These are phyloP conservation scores for Menura novaehollandiae DNA, from an alignment of 2,113 vertebrate genomes.

Conservation along the genomic window DNA sequence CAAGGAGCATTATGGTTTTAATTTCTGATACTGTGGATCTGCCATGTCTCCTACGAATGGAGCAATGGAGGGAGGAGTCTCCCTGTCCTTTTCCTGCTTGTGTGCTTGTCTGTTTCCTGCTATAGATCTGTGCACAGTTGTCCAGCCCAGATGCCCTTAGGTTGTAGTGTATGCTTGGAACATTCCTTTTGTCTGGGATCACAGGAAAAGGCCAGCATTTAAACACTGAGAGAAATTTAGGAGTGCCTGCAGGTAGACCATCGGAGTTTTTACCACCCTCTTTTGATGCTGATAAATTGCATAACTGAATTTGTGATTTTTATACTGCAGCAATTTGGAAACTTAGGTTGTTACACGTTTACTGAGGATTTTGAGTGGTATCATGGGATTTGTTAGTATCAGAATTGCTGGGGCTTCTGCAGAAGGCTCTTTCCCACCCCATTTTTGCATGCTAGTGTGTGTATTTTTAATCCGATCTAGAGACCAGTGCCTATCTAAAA, in stretches of 20 bases:
- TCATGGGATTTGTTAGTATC: not conserved
- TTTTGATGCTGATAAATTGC: not conserved
- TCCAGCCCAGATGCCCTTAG: not conserved
- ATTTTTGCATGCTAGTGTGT: not conserved
- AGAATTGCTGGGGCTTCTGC: not conserved
- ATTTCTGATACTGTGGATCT: not conserved
- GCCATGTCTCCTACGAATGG: not conserved
- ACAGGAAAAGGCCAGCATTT: not conserved
- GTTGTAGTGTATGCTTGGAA: rapidly evolving
- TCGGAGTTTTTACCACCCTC: not conserved
- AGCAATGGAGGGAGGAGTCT: not conserved
- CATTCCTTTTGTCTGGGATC: not conserved
- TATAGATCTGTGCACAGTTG: not conserved
- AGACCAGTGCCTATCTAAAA: not conserved
- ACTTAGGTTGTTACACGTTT: not conserved
- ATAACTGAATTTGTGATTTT: not conserved
- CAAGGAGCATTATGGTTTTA: not conserved
- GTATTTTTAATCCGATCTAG: not conserved
- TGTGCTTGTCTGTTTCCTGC: too few species aligned
- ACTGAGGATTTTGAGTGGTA: not conserved
- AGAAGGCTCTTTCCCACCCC: not conserved
- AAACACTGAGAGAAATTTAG: not conserved
- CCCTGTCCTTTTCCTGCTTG: not conserved
- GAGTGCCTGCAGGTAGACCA: not conserved
- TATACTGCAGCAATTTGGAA: not conserved